Percentiles rank a stretch among this genome's conserved stretches.
These are phyloP conservation scores for Alcedo atthis DNA, from an alignment of 2,797 vertebrate genomes.

Conservation along the genomic window DNA sequence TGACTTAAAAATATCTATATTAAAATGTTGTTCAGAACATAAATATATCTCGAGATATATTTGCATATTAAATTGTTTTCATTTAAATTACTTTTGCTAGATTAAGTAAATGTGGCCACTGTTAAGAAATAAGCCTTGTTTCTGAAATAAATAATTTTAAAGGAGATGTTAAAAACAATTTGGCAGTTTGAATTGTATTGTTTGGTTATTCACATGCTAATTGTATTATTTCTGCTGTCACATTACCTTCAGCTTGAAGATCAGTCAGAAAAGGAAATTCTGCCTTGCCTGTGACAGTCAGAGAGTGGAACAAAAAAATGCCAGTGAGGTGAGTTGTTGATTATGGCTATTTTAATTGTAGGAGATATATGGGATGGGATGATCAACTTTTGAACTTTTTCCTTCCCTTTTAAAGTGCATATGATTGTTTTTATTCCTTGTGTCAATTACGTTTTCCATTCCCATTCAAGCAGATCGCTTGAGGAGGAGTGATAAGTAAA, in stretches of 20 bases:
- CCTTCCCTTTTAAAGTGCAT: not conserved
- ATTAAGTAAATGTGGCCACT: not conserved
- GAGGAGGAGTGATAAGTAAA: not conserved
- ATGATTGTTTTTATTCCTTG: not conserved
- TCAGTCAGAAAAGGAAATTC: constrained; percentile 75
- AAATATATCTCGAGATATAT: not conserved
- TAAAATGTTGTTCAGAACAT: not conserved
- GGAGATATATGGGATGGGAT: not conserved
- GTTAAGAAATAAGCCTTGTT: not conserved
- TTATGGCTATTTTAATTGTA: constrained; percentile 65
- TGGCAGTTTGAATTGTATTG: constrained; percentile 9
- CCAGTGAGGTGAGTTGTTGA: constrained; percentile 78
- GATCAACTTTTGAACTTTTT: constrained; percentile 23
- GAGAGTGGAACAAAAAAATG: constrained; percentile 75
- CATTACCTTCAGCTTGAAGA: constrained; percentile 80
- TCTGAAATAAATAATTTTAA: not conserved
- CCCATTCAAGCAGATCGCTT: not conserved
- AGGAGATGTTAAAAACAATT: not conserved
- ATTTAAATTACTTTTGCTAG: not conserved
- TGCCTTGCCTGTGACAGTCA: constrained; percentile 62
- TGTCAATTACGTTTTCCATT: not conserved
- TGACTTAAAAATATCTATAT: not conserved
- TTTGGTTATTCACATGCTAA: constrained; percentile 81
- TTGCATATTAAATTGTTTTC: not conserved
- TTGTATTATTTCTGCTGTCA: constrained; percentile 84